Base-by-base conservation (phyloP, 1,140 invertebrate genomes). In the Stenopsyche tienmushanensis region DNA sequence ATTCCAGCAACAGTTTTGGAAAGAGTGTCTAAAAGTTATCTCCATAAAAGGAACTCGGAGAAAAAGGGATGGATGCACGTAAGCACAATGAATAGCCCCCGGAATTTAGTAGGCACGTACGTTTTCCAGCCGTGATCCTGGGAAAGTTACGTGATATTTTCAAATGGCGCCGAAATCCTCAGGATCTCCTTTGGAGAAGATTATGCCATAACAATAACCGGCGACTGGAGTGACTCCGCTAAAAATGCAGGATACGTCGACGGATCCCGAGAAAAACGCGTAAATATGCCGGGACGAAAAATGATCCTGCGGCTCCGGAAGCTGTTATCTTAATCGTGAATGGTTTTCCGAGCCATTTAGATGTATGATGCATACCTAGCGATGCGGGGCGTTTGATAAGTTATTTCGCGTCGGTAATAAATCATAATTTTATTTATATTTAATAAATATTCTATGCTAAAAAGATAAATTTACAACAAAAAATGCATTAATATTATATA, bases 91-190 rank as follows among this genome's bases (percentile, higher is more conserved):
- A 53, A 53, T 53, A 23, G 50, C 23, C 25, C 3, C 7, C 50
- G 21, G 50, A 24, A 53, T 53, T 53, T 53, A 23, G 50, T 53
- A 26, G 23, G 20, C 50, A 53, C 50, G 50, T 53, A 53, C 50
- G 20, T 53, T 29, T 25, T 29, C 21, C 21, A 23, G 26, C 50
- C 50, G 50, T 53, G 50, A 53, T 45, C 44, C 44, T 15, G 44
- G 44, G 17, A 45, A 15, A 18, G 9, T 9, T 15, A 45, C 44
- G 44, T 18, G 44, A 18, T 15, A 45, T 18, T 45, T 34, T 34
- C 29, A 34, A 34, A 34, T 34, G 29, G 29, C 8, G 8, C 17
- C 44, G 44, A 18, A 18, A 18, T 8, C 44, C 9, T 15, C 5
- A 15, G 3, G 44, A 8, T 17, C 17, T 45, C 17, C 44, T 18